Percentiles rank a stretch among this genome's conserved stretches.
These are phyloP conservation scores for Vireo altiloquus DNA, from an alignment of 2,113 vertebrate species.

Conservation along the genomic window DNA sequence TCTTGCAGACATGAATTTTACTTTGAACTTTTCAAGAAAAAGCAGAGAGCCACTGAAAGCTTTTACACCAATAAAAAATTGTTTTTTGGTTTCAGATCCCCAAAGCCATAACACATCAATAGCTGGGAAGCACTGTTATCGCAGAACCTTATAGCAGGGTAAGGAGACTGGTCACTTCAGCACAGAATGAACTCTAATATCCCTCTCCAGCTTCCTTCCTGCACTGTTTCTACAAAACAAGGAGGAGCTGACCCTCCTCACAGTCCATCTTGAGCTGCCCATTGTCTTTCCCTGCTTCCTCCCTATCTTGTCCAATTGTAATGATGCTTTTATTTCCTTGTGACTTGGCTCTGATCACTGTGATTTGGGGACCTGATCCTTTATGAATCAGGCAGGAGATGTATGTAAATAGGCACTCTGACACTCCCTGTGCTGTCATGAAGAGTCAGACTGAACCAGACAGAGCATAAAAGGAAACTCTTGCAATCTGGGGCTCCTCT, in stretches of 20 bases:
- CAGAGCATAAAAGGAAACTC: background rate
- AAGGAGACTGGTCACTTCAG: background rate
- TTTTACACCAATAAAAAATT: background rate
- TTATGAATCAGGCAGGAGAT: background rate
- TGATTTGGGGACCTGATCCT: background rate
- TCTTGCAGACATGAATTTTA: background rate
- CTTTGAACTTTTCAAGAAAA: background rate
- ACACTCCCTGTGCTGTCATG: background rate
- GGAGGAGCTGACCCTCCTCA: background rate
- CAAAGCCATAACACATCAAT: background rate
- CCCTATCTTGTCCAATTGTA: background rate
- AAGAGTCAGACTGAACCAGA: background rate
- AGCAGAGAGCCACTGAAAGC: background rate
- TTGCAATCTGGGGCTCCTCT: background rate
- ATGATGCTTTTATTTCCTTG: background rate
- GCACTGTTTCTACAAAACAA: background rate
- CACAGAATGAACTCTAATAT: background rate
- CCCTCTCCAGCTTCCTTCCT: background rate
- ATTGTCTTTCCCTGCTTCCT: background rate
- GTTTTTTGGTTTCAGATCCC: background rate
- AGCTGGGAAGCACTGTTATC: background rate
- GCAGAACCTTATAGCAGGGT: background rate
- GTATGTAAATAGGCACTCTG: background rate
- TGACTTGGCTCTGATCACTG: background rate
- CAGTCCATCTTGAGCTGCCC: background rate